Percentiles rank a stretch among this genome's conserved stretches.
Evolutionary conservation across 2,113 vertebrate genomes (phyloP).

Genomic region (Benitochromis conjunctus): DNA sequence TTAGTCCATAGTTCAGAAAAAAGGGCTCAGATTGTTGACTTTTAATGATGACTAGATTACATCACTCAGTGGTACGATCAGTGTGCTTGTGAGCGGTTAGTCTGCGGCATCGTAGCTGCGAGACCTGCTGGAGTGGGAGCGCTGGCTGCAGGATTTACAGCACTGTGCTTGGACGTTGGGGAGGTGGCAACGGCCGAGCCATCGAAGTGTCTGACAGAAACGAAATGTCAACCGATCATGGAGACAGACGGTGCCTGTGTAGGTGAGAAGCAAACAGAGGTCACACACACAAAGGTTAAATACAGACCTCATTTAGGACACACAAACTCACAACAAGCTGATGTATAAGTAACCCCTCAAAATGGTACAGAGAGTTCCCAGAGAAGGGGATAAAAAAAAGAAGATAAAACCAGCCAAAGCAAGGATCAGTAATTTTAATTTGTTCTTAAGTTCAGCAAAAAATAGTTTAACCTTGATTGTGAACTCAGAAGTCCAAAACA

Average conservation of each 20-base stretch:
- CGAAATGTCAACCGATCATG: conserved; percentile 77
- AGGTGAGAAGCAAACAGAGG: background rate
- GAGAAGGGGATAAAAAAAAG: background rate
- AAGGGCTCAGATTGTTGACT: background rate
- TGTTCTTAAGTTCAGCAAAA: background rate
- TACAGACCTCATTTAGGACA: background rate
- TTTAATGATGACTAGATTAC: background rate
- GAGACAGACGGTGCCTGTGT: conserved; percentile 73
- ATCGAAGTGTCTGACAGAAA: conserved; percentile 85
- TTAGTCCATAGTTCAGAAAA: background rate
- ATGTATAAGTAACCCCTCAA: background rate
- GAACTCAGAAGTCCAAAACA: background rate
- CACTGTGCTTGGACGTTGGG: conserved; percentile 78
- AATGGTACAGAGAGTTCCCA: background rate
- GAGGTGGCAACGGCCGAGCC: conserved; percentile 82
- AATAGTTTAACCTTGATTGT: background rate
- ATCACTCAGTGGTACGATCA: background rate
- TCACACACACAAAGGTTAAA: background rate
- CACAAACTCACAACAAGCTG: background rate
- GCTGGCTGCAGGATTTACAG: conserved; percentile 80
- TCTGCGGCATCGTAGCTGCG: conserved; percentile 56
- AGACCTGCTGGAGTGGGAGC: conserved; percentile 52
- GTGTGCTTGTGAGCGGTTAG: background rate
- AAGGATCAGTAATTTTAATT: background rate
- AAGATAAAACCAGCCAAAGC: background rate